Conservation (phyloP, 53 echinoderm and acorn worm genomes). For the Patiria pectinifera region DNA sequence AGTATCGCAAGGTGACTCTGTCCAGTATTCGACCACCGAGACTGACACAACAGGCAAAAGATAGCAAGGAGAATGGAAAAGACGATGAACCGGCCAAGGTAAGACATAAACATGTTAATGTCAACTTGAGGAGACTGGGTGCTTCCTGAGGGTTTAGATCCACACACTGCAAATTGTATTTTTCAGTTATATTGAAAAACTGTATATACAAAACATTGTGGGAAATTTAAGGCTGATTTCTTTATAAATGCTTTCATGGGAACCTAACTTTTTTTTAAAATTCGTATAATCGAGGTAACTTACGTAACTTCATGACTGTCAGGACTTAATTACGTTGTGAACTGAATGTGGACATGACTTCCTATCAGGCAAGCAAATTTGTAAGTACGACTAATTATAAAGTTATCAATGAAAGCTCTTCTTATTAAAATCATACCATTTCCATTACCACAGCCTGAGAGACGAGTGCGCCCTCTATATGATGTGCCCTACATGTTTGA, state of each 20-base stretch:
- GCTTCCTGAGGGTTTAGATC: no score
- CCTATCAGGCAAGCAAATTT: no score
- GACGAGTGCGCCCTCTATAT: constrained; percentile 89
- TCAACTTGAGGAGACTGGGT: neutral
- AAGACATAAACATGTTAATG: neutral
- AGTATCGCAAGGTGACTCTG: constrained; percentile 89
- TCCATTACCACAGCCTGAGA: constrained; percentile 10
- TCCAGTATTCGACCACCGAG: constrained; percentile 95
- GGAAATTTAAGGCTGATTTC: no score
- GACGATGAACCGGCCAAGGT: constrained; percentile 81
- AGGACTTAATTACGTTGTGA: no score
- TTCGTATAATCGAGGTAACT: neutral
- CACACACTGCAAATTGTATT: no score
- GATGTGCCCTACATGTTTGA: constrained; percentile 99
- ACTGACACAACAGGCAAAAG: constrained; percentile 53
- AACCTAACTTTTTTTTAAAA: neutral
- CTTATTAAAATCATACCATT: neutral
- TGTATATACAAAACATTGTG: no score
- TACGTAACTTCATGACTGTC: no score
- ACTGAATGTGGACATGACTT: no score
- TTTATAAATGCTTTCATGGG: no score
- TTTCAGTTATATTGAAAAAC: no score
- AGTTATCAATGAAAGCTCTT: neutral
- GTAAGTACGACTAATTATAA: no score
- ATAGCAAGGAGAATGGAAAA: constrained; percentile 47